Evolutionary conservation across 2,888 invertebrate genomes (phyloP).

Genomic region (Eurytoma californica): DNA sequence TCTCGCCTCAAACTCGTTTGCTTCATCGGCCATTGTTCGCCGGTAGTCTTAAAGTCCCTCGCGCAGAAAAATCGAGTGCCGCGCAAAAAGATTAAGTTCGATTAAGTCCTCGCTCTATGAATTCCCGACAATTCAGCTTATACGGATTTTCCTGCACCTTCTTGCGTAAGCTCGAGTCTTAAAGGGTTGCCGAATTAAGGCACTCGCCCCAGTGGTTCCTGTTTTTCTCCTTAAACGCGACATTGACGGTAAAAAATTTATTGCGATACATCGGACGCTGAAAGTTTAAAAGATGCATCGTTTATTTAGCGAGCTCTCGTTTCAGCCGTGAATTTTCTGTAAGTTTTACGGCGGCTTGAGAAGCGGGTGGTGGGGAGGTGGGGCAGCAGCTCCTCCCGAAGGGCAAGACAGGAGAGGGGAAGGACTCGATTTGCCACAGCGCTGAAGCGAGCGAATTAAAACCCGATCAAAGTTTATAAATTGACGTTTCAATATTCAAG

Average conservation of each 20-base stretch:
- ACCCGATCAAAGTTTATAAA: conserved; percentile 72
- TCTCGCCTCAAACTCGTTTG: conserved; percentile 9
- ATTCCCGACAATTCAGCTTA: conserved; percentile 9
- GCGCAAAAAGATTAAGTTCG: conserved; percentile 3
- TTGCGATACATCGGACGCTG: conserved; percentile 28
- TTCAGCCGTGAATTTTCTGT: conserved; percentile 61
- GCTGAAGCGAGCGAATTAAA: conserved; percentile 67
- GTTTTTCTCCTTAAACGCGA: no score
- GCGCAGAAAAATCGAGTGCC: conserved; percentile 44
- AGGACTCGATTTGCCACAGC: conserved; percentile 46
- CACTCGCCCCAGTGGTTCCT: no score
- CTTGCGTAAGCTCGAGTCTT: no score
- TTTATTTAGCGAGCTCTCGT: conserved; percentile 51
- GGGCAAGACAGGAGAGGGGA: conserved; percentile 18
- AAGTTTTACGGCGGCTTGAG: conserved; percentile 56
- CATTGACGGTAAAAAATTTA: conserved; percentile 46
- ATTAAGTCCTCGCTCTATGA: background rate
- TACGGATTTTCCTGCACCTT: no score
- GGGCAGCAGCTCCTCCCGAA: conserved; percentile 1
- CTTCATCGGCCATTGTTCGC: conserved; percentile 45
- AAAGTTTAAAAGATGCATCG: conserved; percentile 47
- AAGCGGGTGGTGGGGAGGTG: background rate
- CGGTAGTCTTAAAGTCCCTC: background rate
- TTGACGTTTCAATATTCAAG: conserved; percentile 68
- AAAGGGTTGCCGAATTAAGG: no score